A percentile compares a stretch with the other conserved stretches of the same genome.
phyloP scores from a whole-genome alignment of 2,113 vertebrate genomes.

The Paraplagusia blochii region DNA sequence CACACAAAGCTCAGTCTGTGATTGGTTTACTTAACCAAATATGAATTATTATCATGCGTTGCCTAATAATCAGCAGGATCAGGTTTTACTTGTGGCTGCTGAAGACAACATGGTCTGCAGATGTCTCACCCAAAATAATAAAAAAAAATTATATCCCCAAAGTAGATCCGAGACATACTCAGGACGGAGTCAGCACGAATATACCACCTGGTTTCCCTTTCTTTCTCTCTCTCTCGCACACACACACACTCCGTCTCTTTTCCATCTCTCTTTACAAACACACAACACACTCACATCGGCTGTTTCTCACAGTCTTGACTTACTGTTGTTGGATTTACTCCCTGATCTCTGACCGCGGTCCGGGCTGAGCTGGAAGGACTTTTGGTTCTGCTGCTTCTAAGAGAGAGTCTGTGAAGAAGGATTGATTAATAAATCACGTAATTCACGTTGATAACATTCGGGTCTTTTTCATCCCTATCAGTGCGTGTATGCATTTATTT shows the following conservation, averaged over 20 bases:
- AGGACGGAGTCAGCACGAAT: constrained; percentile 22
- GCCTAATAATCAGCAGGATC: constrained; percentile 48
- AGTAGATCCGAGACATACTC: constrained; percentile 6
- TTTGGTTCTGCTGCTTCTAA: constrained; percentile 48
- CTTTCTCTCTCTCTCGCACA: constrained; percentile 6
- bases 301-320: constrained; percentile 70
- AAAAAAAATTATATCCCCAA: neutral
- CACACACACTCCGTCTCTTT: neutral
- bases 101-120: constrained; percentile 37
- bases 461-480: neutral
- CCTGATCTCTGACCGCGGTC: constrained; percentile 54
- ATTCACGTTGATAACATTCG: too few relatives aligned
- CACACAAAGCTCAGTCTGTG: constrained; percentile 11
- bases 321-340: constrained; percentile 64
- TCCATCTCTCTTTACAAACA: constrained; percentile 9
- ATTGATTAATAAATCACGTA: too few relatives aligned
- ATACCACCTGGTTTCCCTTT: constrained; percentile 4
- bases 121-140: too few relatives aligned
- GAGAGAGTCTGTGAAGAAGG: too few relatives aligned
- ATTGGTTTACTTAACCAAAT: constrained; percentile 27
- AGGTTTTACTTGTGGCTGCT: constrained; percentile 32
- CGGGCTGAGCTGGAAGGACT: constrained; percentile 58
- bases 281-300: constrained; percentile 10
- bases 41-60: constrained; percentile 41
- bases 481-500: neutral